Percentiles rank a stretch among this genome's conserved stretches.
These are phyloP conservation scores for Chrysopilus asiliformis DNA, from an alignment of 2,888 invertebrate genomes.

Conservation along the genomic window DNA sequence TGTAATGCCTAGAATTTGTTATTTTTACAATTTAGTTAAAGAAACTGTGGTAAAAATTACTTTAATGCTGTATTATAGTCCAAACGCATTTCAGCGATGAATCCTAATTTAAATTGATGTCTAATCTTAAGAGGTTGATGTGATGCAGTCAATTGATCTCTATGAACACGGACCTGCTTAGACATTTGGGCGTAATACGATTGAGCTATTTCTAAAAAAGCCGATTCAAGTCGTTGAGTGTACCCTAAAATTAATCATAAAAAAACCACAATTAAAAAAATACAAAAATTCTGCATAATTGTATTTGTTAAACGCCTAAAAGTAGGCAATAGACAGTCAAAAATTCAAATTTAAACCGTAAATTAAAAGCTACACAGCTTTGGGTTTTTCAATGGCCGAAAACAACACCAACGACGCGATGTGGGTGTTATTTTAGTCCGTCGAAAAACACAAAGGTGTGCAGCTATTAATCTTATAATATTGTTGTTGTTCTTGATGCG, in stretches of 20 bases:
- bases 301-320: no score
- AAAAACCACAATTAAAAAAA: no score
- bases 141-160: slow-evolving; percentile 77
- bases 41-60: slow-evolving; percentile 29
- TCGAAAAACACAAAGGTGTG: no score
- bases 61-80: slow-evolving; percentile 76
- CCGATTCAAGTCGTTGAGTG: slow-evolving; percentile 71
- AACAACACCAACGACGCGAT: no score
- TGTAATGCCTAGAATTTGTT: slow-evolving; percentile 48
- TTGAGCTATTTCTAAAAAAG: slow-evolving; percentile 86
- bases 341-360: no score
- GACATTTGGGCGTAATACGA: slow-evolving; percentile 85
- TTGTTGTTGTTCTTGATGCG: no score
- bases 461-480: no score
- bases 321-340: no score
- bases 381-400: no score
- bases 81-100: slow-evolving; percentile 85
- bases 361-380: no score
- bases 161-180: slow-evolving; percentile 72
- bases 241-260: slow-evolving; percentile 34
- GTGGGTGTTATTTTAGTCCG: no score
- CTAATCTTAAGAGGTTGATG: slow-evolving; percentile 88
- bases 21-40: background rate
- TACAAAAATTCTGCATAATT: no score
- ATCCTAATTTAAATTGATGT: slow-evolving; percentile 95